Percentiles rank a stretch among this genome's conserved stretches.
Evolutionary conservation across 2,797 vertebrate species (phyloP).

Genomic region (Nyctalus aviator): DNA sequence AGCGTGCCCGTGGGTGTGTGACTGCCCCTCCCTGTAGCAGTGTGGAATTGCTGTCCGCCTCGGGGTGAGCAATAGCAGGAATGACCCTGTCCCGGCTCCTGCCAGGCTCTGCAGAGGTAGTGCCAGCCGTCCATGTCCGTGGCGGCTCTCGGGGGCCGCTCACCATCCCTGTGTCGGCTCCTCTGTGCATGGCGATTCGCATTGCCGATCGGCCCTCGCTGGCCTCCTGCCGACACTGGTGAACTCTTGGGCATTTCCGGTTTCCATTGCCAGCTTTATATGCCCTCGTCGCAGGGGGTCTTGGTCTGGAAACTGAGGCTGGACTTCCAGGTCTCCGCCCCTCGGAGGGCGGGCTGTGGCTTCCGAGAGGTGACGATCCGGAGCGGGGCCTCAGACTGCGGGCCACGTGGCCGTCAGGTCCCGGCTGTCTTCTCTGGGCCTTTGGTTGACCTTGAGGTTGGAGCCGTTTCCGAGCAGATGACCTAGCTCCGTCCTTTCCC

Average conservation of each 20-base stretch:
- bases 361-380: neutral
- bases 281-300: neutral
- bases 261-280: neutral
- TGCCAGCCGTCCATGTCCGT: rapidly evolving
- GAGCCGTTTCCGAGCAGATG: neutral
- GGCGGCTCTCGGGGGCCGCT: rapidly evolving
- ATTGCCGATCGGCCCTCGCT: neutral
- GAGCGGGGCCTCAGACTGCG: rapidly evolving
- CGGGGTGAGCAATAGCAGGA: neutral
- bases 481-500: neutral
- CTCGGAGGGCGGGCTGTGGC: neutral
- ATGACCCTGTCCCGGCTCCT: too few relatives aligned
- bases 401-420: rapidly evolving
- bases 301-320: neutral
- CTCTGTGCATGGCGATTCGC: rapidly evolving
- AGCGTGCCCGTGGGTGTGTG: too few relatives aligned
- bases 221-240: rapidly evolving
- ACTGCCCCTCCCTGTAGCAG: too few relatives aligned
- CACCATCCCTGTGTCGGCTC: rapidly evolving
- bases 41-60: neutral
- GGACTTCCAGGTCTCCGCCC: neutral
- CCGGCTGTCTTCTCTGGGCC: neutral
- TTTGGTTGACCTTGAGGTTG: neutral
- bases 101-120: rapidly evolving
- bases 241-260: too few relatives aligned